phyloP scores from a whole-genome alignment of 2,888 invertebrate species.

The Andrena dorsata region DNA sequence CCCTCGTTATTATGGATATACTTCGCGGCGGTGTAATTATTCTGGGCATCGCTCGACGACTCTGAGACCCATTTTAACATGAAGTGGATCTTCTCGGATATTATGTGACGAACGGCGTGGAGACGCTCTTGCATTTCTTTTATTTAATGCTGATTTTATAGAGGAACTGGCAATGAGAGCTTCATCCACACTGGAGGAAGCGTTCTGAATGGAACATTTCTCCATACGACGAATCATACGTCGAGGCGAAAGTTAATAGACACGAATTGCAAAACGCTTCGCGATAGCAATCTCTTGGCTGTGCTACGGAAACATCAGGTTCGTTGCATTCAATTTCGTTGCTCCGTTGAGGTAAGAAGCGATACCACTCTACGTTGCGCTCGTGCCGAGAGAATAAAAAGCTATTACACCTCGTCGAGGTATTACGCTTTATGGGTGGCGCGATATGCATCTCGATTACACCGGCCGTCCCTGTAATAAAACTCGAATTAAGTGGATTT shows the following conservation, averaged over 20 bases:
- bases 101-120: too few relatives aligned
- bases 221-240: neutral
- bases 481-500: slow-evolving; percentile 38
- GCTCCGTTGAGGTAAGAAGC: neutral
- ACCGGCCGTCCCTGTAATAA: slow-evolving; percentile 27
- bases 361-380: slow-evolving; percentile 15
- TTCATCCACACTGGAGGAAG: too few relatives aligned
- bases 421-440: slow-evolving; percentile 29
- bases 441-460: slow-evolving; percentile 40
- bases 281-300: neutral
- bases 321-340: slow-evolving; percentile 21
- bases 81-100: neutral
- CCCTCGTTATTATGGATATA: neutral
- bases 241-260: neutral
- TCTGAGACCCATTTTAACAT: neutral
- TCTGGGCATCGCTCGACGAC: neutral
- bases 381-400: slow-evolving; percentile 35
- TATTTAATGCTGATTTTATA: too few relatives aligned
- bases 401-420: slow-evolving; percentile 38
- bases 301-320: neutral
- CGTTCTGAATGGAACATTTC: too few relatives aligned
- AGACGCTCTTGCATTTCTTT: too few relatives aligned
- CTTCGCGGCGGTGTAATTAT: neutral
- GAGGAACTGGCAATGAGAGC: too few relatives aligned
- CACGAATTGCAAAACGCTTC: neutral